A percentile compares a stretch with the other conserved stretches of the same genome.
phyloP scores from a whole-genome alignment of 2,888 invertebrate species.

The Ophion ellenae region DNA sequence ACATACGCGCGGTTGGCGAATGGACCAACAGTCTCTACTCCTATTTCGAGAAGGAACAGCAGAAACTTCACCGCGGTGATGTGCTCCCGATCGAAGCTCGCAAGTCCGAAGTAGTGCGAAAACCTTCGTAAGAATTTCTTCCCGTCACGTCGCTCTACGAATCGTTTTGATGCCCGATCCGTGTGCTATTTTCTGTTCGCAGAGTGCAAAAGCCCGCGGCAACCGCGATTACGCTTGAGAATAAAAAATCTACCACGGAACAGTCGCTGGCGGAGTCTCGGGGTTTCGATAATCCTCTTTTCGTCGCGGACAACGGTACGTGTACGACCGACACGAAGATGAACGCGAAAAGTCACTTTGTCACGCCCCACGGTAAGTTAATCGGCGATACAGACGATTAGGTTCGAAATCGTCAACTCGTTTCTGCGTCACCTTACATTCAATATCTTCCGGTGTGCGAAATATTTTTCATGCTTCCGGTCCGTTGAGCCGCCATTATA shows the following conservation, averaged over 20 bases:
- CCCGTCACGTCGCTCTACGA: background rate
- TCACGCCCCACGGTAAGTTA: conserved; percentile 66
- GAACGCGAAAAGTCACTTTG: conserved; percentile 66
- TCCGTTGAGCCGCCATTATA: background rate
- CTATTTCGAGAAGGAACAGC: conserved; percentile 93
- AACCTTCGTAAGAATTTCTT: conserved; percentile 76
- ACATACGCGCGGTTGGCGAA: conserved; percentile 96
- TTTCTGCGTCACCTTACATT: no score
- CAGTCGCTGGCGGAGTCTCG: conserved; percentile 76
- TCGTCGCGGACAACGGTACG: conserved; percentile 74
- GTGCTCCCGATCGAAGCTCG: conserved; percentile 83
- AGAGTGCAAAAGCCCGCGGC: conserved; percentile 52
- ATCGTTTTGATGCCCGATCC: conserved; percentile 9
- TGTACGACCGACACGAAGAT: conserved; percentile 70
- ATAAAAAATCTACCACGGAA: conserved; percentile 75
- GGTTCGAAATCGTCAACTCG: no score
- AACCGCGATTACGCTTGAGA: conserved; percentile 63
- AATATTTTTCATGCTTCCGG: no score
- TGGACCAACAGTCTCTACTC: conserved; percentile 96
- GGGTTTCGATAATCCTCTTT: conserved; percentile 77
- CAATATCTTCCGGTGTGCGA: no score
- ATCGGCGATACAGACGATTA: no score
- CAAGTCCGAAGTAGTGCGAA: conserved; percentile 68
- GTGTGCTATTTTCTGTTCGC: conserved; percentile 3
- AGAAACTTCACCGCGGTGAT: conserved; percentile 89